phyloP scores from a whole-genome alignment of 2,888 invertebrate genomes.

The Elysia crispata region DNA sequence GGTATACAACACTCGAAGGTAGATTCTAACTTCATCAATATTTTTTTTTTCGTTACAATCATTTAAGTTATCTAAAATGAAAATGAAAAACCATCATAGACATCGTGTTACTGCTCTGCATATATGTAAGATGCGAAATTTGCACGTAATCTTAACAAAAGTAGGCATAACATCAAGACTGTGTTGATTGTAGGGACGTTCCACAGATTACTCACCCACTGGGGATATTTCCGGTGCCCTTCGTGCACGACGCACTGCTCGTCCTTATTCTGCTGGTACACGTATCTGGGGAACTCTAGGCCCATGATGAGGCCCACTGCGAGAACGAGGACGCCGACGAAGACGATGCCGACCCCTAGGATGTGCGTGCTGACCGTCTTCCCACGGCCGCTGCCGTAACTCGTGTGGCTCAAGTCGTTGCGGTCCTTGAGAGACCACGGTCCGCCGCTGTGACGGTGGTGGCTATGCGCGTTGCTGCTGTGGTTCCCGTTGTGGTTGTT shows the following conservation, averaged over 20 bases:
- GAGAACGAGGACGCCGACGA: constrained; percentile 61
- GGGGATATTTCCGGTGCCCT: constrained; percentile 55
- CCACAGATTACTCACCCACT: constrained; percentile 62
- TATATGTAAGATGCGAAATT: too few species aligned
- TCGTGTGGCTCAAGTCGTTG: neutral
- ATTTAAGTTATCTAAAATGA: too few species aligned
- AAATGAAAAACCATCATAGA: too few species aligned
- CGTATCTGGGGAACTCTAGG: constrained; percentile 66
- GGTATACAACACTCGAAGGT: too few species aligned
- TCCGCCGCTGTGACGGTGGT: constrained; percentile 30
- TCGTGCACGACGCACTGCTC: constrained; percentile 61
- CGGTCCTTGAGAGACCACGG: constrained; percentile 47
- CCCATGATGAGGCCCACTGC: constrained; percentile 67
- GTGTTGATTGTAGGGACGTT: neutral
- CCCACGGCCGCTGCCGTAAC: constrained; percentile 27
- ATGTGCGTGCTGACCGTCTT: constrained; percentile 57
- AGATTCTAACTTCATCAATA: too few species aligned
- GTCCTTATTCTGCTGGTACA: constrained; percentile 57
- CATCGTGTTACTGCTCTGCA: too few species aligned
- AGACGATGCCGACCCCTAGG: constrained; percentile 64
- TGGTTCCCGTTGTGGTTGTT: too few species aligned
- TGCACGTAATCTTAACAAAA: too few species aligned
- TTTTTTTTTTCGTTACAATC: too few species aligned
- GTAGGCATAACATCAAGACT: too few species aligned
- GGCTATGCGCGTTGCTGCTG: neutral